These are phyloP conservation scores for Takifugu bimaculatus DNA, from an alignment of 2,113 vertebrate species.

Conservation along the genomic window DNA sequence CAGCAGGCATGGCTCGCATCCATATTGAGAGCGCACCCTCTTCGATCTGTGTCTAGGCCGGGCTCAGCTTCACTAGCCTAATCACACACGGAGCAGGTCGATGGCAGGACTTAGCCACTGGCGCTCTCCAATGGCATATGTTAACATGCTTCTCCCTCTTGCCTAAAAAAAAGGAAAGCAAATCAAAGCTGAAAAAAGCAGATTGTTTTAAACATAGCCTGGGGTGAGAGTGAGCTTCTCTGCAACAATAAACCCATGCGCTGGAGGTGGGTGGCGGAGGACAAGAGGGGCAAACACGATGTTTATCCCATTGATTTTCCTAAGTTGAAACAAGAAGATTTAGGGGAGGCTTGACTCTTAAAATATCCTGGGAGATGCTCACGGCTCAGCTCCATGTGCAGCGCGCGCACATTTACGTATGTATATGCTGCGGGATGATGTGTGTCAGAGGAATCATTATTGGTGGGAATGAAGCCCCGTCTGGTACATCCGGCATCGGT, in stretches of 20 bases:
- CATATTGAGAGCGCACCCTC: slow-evolving; percentile 68
- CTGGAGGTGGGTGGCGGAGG: slow-evolving; percentile 66
- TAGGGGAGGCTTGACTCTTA: slow-evolving; percentile 74
- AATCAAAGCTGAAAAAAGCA: slow-evolving; percentile 63
- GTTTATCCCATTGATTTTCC: slow-evolving; percentile 78
- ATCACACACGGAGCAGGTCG: slow-evolving; percentile 73
- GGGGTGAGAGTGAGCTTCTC: slow-evolving; percentile 73
- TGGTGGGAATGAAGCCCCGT: slow-evolving; percentile 44
- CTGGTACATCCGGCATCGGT: slow-evolving; percentile 46
- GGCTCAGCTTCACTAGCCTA: slow-evolving; percentile 69
- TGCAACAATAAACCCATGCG: slow-evolving; percentile 61
- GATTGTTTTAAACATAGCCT: slow-evolving; percentile 80
- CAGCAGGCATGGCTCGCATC: slow-evolving; percentile 55
- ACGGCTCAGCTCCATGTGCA: slow-evolving; percentile 47
- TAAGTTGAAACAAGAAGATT: slow-evolving; percentile 78
- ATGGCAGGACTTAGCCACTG: slow-evolving; percentile 67
- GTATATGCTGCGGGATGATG: slow-evolving; percentile 66
- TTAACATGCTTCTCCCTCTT: slow-evolving; percentile 67
- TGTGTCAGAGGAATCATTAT: slow-evolving; percentile 74
- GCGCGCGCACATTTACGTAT: slow-evolving; percentile 18
- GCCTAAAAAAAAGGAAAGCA: slow-evolving; percentile 38
- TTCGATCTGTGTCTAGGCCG: slow-evolving; percentile 73
- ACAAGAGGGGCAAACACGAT: slow-evolving; percentile 70
- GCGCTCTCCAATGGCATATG: slow-evolving; percentile 69
- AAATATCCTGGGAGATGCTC: slow-evolving; percentile 72